These are phyloP conservation scores for Epinephelus malabaricus DNA, from an alignment of 2,797 vertebrate species.

Conservation along the genomic window DNA sequence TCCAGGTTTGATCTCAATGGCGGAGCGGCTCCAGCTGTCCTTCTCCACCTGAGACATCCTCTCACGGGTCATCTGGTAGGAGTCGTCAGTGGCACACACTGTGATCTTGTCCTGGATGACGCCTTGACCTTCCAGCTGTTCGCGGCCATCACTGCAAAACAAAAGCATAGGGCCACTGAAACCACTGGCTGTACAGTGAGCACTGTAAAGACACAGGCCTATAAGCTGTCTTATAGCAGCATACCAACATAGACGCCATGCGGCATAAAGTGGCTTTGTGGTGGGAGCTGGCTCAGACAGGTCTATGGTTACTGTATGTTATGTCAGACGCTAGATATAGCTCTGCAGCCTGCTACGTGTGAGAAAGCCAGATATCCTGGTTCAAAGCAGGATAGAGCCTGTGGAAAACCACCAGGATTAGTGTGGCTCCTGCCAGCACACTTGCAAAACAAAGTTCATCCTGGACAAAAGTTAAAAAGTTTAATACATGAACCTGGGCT, in stretches of 20 bases:
- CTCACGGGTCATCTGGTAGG: conserved; percentile 87
- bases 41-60: conserved; percentile 87
- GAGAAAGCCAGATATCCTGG: conserved; percentile 47
- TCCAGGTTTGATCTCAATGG: conserved; percentile 87
- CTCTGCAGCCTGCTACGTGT: conserved; percentile 25
- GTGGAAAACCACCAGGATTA: conserved; percentile 63
- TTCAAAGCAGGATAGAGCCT: conserved; percentile 62
- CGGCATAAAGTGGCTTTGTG: conserved; percentile 52
- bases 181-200: conserved; percentile 17
- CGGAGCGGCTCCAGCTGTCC: conserved; percentile 87
- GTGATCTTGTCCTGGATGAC: conserved; percentile 92
- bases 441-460: conserved; percentile 61
- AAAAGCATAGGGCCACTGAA: conserved; percentile 28
- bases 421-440: conserved; percentile 46
- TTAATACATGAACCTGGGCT: conserved; percentile 34
- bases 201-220: conserved; percentile 26
- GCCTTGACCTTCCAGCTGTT: conserved; percentile 89
- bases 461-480: conserved; percentile 47
- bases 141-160: conserved; percentile 81
- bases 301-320: conserved; percentile 65
- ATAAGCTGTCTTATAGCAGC: conserved; percentile 34
- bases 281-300: conserved; percentile 47
- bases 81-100: conserved; percentile 89
- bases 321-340: conserved; percentile 74
- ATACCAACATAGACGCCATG: conserved; percentile 19